Evolutionary conservation across 2,113 vertebrate species (phyloP).

Genomic region (Gymnogyps californianus): DNA sequence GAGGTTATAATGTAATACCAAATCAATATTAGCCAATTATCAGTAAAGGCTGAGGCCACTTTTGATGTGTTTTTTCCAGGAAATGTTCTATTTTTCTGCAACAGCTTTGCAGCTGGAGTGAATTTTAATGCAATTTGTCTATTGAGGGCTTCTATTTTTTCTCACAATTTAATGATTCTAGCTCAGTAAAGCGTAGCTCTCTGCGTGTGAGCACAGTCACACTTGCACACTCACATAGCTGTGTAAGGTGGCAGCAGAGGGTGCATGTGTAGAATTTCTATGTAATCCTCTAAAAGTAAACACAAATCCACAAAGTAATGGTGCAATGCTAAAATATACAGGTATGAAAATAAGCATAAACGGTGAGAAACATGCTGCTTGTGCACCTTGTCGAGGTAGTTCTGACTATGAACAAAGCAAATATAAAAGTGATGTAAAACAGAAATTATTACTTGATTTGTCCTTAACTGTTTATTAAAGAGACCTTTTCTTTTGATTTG

Average conservation of each 20-base stretch:
- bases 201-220: background rate
- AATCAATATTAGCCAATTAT: conserved; percentile 61
- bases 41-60: conserved; percentile 28
- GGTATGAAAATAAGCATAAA: background rate
- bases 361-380: background rate
- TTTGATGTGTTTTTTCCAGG: conserved; percentile 16
- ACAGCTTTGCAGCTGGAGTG: background rate
- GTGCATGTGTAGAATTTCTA: background rate
- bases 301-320: background rate
- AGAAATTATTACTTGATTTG: background rate
- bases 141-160: background rate
- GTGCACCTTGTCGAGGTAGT: background rate
- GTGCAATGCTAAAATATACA: background rate
- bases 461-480: background rate
- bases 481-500: background rate
- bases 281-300: conserved; percentile 9
- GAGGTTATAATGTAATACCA: conserved; percentile 41
- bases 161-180: background rate
- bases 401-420: background rate
- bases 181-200: background rate
- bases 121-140: conserved; percentile 35
- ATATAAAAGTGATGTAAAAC: background rate
- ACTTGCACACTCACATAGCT: background rate
- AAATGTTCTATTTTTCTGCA: conserved; percentile 32
- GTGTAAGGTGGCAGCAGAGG: background rate